phyloP scores from a whole-genome alignment of 2,113 vertebrate genomes.

The Martes martes region DNA sequence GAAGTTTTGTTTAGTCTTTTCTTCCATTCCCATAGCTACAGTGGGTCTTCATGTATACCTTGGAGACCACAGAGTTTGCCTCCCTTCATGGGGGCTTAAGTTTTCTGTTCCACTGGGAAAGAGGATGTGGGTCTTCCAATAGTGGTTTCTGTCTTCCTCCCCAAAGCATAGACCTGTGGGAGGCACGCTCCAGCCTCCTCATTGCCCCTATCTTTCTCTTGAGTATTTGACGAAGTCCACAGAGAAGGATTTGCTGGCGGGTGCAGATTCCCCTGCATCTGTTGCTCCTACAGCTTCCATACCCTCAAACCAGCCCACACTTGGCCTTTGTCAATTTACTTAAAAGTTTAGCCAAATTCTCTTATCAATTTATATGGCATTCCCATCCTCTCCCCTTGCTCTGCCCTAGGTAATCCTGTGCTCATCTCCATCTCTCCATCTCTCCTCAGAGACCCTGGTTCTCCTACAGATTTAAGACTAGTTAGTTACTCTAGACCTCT shows the following conservation, averaged over 20 bases:
- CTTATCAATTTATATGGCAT: not conserved
- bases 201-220: not conserved
- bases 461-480: not conserved
- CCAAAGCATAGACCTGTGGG: not conserved
- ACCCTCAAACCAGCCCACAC: not conserved
- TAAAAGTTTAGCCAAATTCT: not conserved
- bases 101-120: not conserved
- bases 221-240: not conserved
- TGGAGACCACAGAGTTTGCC: not conserved
- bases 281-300: fast-evolving
- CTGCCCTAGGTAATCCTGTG: too few relatives aligned
- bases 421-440: not conserved
- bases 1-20: not conserved
- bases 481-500: not conserved
- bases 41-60: not conserved
- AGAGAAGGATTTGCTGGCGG: not conserved
- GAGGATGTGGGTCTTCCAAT: not conserved
- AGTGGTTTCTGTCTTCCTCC: not conserved
- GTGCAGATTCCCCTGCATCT: fast-evolving
- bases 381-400: not conserved
- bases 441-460: not conserved
- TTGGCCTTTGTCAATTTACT: not conserved
- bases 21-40: not conserved
- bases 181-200: not conserved
- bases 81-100: not conserved